Conservation (phyloP, 2,888 invertebrate genomes). For the Diaperis boleti region DNA sequence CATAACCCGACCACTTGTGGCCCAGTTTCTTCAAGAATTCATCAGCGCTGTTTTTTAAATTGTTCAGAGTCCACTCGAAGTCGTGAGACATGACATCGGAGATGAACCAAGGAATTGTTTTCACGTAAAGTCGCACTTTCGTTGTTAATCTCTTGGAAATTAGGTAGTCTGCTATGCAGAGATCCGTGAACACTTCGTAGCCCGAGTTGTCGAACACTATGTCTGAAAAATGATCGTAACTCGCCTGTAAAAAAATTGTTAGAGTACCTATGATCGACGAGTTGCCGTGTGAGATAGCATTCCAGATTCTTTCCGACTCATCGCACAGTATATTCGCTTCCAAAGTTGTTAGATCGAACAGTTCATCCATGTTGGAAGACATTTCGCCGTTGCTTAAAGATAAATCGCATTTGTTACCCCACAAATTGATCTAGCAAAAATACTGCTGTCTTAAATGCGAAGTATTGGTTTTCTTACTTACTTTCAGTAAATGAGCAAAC, state of each 20-base stretch:
- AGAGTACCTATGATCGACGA: constrained; percentile 17
- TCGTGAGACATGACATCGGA: constrained; percentile 88
- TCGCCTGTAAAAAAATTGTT: constrained; percentile 24
- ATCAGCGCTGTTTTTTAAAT: constrained; percentile 61
- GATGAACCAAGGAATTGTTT: constrained; percentile 95
- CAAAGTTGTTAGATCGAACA: constrained; percentile 70
- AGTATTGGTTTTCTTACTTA: constrained; percentile 48
- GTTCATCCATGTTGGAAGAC: constrained; percentile 69
- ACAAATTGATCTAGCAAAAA: constrained; percentile 80
- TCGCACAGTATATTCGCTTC: constrained; percentile 74
- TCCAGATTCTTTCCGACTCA: constrained; percentile 71
- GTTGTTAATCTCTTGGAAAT: constrained; percentile 71
- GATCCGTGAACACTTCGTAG: constrained; percentile 91
- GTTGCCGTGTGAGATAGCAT: constrained; percentile 58
- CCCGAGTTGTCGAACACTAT: constrained; percentile 94
- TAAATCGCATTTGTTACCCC: constrained; percentile 97
- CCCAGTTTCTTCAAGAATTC: constrained; percentile 65
- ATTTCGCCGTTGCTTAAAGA: constrained; percentile 84
- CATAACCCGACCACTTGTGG: constrained; percentile 71
- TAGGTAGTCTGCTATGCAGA: constrained; percentile 88
- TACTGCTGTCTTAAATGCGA: constrained; percentile 9
- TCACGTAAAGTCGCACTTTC: constrained; percentile 86
- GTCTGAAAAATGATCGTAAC: constrained; percentile 66
- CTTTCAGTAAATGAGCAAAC: constrained; percentile 73
- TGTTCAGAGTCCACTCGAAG: constrained; percentile 77